Evolutionary conservation across 2,797 vertebrate genomes (phyloP).

Genomic region (Gallinago solitaria): DNA sequence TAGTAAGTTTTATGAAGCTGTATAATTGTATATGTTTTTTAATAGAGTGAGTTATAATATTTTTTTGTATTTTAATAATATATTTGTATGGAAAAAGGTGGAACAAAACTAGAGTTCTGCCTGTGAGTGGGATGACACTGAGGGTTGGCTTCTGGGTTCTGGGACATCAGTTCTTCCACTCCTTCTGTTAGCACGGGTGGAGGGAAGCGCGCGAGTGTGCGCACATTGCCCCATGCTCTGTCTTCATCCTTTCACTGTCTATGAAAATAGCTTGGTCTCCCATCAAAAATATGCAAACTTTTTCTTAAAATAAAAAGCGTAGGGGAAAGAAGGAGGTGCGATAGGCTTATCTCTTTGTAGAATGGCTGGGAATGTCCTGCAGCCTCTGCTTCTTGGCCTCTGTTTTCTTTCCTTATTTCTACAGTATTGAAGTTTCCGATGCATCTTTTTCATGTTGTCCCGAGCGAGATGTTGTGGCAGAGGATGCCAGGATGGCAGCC

Average conservation of each 20-base stretch:
- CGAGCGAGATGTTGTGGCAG: neutral
- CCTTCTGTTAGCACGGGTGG: neutral
- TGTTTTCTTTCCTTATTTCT: neutral
- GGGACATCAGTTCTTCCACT: neutral
- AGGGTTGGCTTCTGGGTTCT: neutral
- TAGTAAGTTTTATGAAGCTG: neutral
- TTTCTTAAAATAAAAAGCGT: neutral
- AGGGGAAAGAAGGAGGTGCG: neutral
- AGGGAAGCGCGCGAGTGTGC: neutral
- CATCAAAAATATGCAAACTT: neutral
- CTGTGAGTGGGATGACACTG: neutral
- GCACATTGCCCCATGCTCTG: neutral
- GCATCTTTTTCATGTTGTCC: neutral
- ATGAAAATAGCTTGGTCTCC: neutral
- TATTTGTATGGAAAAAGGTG: neutral
- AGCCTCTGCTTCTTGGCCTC: neutral
- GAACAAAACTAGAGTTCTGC: neutral
- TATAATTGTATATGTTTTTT: neutral
- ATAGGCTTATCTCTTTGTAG: neutral
- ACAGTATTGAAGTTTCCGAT: neutral
- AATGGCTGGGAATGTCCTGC: neutral
- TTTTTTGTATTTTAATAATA: no score
- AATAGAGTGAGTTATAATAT: no score
- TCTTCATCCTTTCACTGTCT: neutral
- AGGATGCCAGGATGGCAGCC: neutral